Conservation (phyloP, 2,797 vertebrate genomes). For the Brachyalestes nurse region DNA sequence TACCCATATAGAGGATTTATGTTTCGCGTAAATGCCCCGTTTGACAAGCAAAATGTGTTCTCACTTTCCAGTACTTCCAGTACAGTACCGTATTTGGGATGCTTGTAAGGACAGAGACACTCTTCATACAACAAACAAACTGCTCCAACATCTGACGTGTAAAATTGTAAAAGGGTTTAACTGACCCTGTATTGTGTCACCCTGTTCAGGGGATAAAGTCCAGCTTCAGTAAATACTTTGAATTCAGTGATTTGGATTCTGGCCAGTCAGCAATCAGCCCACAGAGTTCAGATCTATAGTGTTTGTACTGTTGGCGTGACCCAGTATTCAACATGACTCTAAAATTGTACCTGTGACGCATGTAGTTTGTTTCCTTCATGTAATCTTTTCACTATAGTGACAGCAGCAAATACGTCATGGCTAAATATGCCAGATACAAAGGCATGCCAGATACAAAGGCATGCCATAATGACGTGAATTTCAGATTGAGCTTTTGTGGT, state of each 20-base stretch:
- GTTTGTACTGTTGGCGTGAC: conserved; percentile 3
- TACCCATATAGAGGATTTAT: not conserved
- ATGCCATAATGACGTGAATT: not conserved
- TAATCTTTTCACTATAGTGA: not conserved
- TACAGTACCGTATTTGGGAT: too few relatives aligned
- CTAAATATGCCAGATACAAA: not conserved
- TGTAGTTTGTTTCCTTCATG: too few relatives aligned
- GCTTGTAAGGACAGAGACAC: too few relatives aligned
- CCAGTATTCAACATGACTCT: not conserved
- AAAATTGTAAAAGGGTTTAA: not conserved
- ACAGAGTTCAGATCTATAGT: not conserved
- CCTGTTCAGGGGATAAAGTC: not conserved
- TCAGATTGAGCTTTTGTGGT: conserved; percentile 5
- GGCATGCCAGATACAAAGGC: not conserved
- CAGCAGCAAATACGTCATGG: not conserved
- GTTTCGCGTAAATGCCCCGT: not conserved
- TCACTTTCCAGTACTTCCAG: too few relatives aligned
- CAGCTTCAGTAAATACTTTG: not conserved
- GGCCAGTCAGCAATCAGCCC: not conserved
- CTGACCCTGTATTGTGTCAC: too few relatives aligned
- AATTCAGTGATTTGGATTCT: not conserved
- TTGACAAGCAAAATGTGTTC: not conserved
- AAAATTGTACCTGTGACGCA: not conserved
- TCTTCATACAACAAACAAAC: too few relatives aligned
- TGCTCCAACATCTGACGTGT: too few relatives aligned